Conservation (phyloP, 2,888 invertebrate genomes). For the Strigamia maritima region DNA sequence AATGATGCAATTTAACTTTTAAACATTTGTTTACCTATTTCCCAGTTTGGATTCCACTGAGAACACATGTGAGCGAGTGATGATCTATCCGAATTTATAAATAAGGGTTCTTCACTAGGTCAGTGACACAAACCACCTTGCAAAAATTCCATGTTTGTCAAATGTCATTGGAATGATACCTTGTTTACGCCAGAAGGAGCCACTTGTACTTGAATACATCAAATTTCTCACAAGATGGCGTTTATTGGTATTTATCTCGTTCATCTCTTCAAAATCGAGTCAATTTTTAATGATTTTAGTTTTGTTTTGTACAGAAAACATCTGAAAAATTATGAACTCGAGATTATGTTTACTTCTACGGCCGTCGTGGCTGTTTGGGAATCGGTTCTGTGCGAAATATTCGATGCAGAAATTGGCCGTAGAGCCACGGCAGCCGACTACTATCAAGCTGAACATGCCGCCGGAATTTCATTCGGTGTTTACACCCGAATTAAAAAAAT, state of each 20-base stretch:
- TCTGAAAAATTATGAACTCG: too few relatives aligned
- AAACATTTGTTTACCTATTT: neutral
- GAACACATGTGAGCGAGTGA: neutral
- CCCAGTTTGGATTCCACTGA: neutral
- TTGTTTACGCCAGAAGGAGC: too few relatives aligned
- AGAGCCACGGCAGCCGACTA: neutral
- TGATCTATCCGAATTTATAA: neutral
- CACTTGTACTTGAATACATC: too few relatives aligned
- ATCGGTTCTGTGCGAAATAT: neutral
- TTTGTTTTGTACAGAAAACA: too few relatives aligned
- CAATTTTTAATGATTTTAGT: too few relatives aligned
- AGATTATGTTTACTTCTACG: too few relatives aligned
- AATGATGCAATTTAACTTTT: too few relatives aligned
- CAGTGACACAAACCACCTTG: neutral
- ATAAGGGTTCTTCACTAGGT: neutral
- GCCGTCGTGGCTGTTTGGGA: too few relatives aligned
- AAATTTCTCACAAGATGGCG: too few relatives aligned
- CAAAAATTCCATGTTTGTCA: neutral
- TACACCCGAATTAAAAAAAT: slow-evolving; percentile 69
- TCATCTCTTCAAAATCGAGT: too few relatives aligned
- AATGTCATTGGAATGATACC: too few relatives aligned
- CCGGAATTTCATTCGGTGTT: slow-evolving; percentile 75
- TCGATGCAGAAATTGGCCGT: neutral
- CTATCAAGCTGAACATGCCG: slow-evolving; percentile 61
- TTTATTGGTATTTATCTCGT: too few relatives aligned